Conservation (phyloP, 2,113 vertebrate species). For the Spea multiplicata region DNA sequence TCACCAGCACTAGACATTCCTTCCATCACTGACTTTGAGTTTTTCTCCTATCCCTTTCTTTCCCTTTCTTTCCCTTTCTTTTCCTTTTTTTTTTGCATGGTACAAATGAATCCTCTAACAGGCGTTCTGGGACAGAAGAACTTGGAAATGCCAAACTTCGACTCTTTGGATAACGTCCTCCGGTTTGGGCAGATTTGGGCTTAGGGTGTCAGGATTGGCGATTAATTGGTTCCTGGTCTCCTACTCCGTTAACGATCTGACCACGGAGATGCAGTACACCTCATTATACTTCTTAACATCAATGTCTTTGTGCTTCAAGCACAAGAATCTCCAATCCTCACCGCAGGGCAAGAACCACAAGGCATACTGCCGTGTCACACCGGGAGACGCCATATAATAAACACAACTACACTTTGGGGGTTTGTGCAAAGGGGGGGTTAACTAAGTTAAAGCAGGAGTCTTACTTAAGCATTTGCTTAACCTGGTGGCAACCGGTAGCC, state of each 20-base stretch:
- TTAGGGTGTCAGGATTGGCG: not conserved
- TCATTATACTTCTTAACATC: not conserved
- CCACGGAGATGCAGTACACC: not conserved
- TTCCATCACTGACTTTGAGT: constrained; percentile 31
- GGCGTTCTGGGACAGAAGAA: constrained; percentile 33
- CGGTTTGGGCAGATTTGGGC: not conserved
- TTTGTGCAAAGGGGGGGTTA: too few relatives aligned
- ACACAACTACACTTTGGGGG: too few relatives aligned
- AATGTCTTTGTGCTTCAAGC: not conserved
- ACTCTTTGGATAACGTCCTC: not conserved
- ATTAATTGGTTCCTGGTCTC: not conserved
- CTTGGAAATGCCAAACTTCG: constrained; percentile 23
- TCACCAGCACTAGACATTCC: constrained; percentile 40
- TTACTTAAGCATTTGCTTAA: too few relatives aligned
- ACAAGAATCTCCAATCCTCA: too few relatives aligned
- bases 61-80: constrained; percentile 23
- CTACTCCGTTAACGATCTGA: not conserved
- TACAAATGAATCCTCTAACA: constrained; percentile 41
- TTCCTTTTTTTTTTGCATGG: constrained; percentile 30
- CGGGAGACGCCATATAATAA: too few relatives aligned
- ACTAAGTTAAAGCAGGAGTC: too few relatives aligned
- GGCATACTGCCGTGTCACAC: too few relatives aligned
- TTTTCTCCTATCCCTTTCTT: constrained; percentile 25
- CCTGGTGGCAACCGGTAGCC: too few relatives aligned
- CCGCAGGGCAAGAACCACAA: too few relatives aligned